Conservation (phyloP, 2,797 vertebrate species). For the Sebastes kiyomatsui region DNA sequence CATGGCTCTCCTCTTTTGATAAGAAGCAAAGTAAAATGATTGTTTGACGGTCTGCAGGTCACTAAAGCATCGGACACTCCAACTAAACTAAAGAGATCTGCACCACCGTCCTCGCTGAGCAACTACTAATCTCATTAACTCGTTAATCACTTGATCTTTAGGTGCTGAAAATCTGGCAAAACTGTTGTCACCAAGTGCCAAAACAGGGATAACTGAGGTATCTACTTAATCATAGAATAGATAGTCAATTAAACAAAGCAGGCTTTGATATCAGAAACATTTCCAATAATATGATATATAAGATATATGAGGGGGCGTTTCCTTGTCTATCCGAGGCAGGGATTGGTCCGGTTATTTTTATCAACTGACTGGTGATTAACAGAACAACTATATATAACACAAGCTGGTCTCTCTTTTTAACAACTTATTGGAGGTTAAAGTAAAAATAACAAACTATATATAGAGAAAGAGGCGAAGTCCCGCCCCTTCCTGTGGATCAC, state of each 20-base stretch:
- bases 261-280: not conserved
- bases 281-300: too few species aligned
- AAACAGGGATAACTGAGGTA: not conserved
- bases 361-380: not conserved
- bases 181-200: not conserved
- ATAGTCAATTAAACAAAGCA: not conserved
- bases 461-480: too few species aligned
- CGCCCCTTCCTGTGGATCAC: too few species aligned
- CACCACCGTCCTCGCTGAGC: not conserved
- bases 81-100: constrained; percentile 5
- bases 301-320: not conserved
- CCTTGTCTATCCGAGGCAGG: not conserved
- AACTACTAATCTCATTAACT: constrained; percentile 3
- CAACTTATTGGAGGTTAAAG: not conserved
- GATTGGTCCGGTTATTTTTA: not conserved
- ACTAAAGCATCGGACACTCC: not conserved
- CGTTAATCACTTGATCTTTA: constrained; percentile 21
- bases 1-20: constrained; percentile 32
- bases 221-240: not conserved
- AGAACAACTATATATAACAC: not conserved
- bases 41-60: not conserved
- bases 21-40: not conserved
- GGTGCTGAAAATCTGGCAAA: not conserved
- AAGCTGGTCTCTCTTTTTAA: not conserved
- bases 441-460: too few species aligned